Evolutionary conservation across 92 coral and sea anemone species (phyloP), one percentile per base, ranked within the genome.

Genomic region (Siderastrea radians): DNA sequence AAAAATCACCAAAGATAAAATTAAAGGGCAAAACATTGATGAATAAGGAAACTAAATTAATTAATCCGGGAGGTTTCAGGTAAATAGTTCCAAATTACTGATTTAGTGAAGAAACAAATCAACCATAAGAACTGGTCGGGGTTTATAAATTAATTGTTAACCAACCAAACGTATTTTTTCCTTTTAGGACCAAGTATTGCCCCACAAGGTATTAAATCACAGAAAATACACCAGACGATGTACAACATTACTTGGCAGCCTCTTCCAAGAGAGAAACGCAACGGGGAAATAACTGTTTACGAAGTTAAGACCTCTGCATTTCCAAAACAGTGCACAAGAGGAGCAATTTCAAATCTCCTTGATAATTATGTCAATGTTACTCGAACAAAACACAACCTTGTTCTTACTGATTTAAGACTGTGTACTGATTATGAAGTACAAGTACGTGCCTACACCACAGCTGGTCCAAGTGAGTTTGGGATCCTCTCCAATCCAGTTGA

Each of bases 391-490:
- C 47, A 73, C 77, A 13, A 46, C 71, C 47, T 3, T 7, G 78
- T 89, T 51, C 66, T 90, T 10, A 6, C 15, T 53, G 79, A 76
- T 13, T 68, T 94, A 48, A 16, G 26, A 67, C 2, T 69, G 9
- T 89, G 92, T 72, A 68, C 81, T 64, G 6, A n/a, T 44, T 94
- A 94, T 84, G 69, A 65, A 13, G 72, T 92, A 5, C 48, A 49
- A 26, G 92, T 94, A 43, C 84, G 88, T 63, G 95, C 95, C 2
- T 79, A 79, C 68, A 92, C 94, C 15, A 17, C 62, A 4, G 67
- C 77, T 64, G 95, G 95, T 1, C 71, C 74, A 1, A 95, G 98
- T 45, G 83, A 83, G 3, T 92, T 77, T 71, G 81, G 94, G 38
- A 26, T 26, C 38, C 38, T 26, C 38, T 26, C 38, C 38, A 26